Evolutionary conservation across 1,140 invertebrate species (phyloP).

Genomic region (Rhopalosiphum padi): DNA sequence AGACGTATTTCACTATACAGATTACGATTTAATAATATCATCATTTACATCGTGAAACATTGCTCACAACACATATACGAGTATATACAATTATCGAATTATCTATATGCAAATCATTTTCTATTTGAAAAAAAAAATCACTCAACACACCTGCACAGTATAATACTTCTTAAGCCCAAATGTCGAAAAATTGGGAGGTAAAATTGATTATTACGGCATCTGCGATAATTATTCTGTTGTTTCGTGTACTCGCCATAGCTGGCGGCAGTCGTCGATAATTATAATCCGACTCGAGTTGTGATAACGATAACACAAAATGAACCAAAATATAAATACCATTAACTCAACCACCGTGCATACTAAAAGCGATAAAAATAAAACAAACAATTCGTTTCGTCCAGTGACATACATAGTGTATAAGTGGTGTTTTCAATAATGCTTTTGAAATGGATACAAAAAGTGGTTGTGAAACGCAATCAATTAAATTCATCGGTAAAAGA

Average conservation of each 20-base stretch:
- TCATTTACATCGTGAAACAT: background rate
- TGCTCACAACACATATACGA: background rate
- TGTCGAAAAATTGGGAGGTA: background rate
- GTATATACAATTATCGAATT: background rate
- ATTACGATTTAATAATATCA: background rate
- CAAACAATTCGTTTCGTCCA: background rate
- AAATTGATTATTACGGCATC: background rate
- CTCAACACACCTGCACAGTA: background rate
- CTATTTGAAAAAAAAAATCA: background rate
- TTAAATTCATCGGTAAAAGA: background rate
- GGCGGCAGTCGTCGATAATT: background rate
- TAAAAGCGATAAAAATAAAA: background rate
- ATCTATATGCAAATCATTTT: background rate
- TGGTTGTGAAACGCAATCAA: background rate
- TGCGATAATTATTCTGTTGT: background rate
- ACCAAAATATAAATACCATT: background rate
- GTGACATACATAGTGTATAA: background rate
- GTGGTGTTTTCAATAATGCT: background rate
- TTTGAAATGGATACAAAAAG: background rate
- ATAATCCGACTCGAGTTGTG: background rate
- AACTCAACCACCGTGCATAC: background rate
- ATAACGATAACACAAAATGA: background rate
- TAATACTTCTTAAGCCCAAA: background rate
- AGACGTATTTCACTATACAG: background rate
- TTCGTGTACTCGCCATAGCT: background rate